Conservation (phyloP, 2,888 invertebrate species). For the Isoperla grammatica region DNA sequence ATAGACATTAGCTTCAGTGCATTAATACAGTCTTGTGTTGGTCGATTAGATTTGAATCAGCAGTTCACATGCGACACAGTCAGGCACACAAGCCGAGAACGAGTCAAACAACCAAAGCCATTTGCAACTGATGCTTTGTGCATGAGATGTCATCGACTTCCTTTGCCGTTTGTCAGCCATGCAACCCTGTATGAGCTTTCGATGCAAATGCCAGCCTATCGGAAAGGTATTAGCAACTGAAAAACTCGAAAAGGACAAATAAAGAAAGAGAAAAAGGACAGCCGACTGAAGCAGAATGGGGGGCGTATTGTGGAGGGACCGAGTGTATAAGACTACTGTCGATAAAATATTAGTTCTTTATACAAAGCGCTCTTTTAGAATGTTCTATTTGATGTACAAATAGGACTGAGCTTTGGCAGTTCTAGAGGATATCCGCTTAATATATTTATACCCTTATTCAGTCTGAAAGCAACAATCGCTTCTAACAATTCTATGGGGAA, state of each 20-base stretch:
- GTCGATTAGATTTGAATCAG: too few species aligned
- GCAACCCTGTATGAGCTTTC: constrained; percentile 24
- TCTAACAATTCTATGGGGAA: constrained; percentile 11
- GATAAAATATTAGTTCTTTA: constrained; percentile 26
- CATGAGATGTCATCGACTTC: constrained; percentile 10
- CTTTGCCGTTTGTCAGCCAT: constrained; percentile 11
- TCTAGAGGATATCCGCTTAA: constrained; percentile 16
- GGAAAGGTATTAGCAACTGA: constrained; percentile 30
- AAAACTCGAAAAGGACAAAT: constrained; percentile 21
- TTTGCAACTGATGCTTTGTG: constrained; percentile 13
- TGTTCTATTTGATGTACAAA: constrained; percentile 18
- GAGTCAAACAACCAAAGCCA: constrained; percentile 4
- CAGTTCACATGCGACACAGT: neutral
- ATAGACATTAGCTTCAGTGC: too few species aligned
- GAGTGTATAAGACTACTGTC: constrained; percentile 15
- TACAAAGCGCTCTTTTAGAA: constrained; percentile 15
- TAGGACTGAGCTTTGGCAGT: constrained; percentile 10
- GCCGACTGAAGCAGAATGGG: constrained; percentile 12
- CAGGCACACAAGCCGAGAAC: constrained; percentile 13
- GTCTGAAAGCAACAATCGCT: constrained; percentile 12
- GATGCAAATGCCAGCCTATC: constrained; percentile 28
- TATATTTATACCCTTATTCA: constrained; percentile 6
- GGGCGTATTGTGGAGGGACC: constrained; percentile 15
- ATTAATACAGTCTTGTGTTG: too few species aligned
- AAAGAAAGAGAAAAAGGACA: constrained; percentile 21